Base-by-base conservation (phyloP, 2,797 vertebrate genomes). In the Mallotus villosus region DNA sequence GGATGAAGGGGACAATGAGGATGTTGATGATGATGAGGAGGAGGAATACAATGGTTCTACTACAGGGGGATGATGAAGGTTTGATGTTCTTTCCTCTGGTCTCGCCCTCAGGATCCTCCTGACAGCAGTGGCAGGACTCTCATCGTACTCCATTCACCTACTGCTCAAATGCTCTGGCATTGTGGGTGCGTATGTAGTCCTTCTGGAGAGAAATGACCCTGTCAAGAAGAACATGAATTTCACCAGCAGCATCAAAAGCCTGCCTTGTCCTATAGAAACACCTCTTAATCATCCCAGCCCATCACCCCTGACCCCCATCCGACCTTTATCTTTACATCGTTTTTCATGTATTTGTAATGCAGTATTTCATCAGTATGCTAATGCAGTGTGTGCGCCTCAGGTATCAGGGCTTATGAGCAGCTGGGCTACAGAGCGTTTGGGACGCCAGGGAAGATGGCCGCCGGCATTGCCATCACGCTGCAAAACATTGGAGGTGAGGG, bases 71-170 rank as follows among this genome's bases (percentile, higher is more conserved):
- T 37, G 53, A 68, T 58, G 19, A 21, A 29, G 46, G 14, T 71
- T 24, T 37, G 5, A 46, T 53, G 29, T 37, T 58, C 29, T 70
- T 27, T 22, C 29, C 25, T 70, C 61, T 27, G 75, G 0, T 81
- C 11, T 83, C 11, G 81, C 67, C 88, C 78, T 24, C 90, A 99
- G 97, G 82, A 89, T 96, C 72, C 95, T 99, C 34, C 89, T 99
- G 69, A 96, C 97, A 0, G 94, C 93, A 0, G 95, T 99, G 41
- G 97, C 97, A 12, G 90, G 93, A 68, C 95, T 99, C 41, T 99
- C 98, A 21, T 94, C 95, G 68, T 99, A 99, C 83, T 99, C 98
- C 85, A 99, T 99, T 85, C 98, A 99, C 81, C 88, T 99, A 79
- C 94, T 99, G 77, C 95, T 99, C 70, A 98, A 99, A 86, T 97